Evolutionary conservation across 2,888 invertebrate genomes (phyloP), one percentile per base, ranked within the genome.

Genomic region (Megastigmus dorsalis): DNA sequence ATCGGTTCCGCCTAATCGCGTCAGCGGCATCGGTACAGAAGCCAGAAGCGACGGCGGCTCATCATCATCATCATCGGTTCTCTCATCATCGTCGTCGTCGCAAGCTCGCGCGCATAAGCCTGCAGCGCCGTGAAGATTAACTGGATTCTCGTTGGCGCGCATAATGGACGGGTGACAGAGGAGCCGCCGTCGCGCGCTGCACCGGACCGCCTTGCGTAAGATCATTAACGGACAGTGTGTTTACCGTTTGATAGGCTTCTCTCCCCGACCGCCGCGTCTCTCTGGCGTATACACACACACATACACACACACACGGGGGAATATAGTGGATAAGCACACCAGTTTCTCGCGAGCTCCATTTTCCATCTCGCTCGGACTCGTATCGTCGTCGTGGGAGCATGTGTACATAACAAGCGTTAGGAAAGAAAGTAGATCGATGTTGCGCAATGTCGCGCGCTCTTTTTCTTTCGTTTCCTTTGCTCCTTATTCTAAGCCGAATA

Each of bases 391-490:
- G n/a, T n/a, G n/a, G n/a, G n/a, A n/a, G n/a, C n/a, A n/a, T n/a
- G n/a, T n/a, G n/a, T n/a, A n/a, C n/a, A n/a, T n/a, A n/a, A n/a
- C n/a, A n/a, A n/a, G n/a, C n/a, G n/a, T n/a, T n/a, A n/a, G 30
- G 63, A 50, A 71, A 63, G 57, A 48, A 65, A 57, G 63, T 33
- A 67, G 75, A 30, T 43, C 45, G 36, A 13, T 18, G 48, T 68
- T 68, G 55, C 45, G 57, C 48, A 68, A 68, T 45, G n/a, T n/a
- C n/a, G n/a, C n/a, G n/a, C n/a, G n/a, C n/a, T n/a, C n/a, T n/a
- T n/a, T n/a, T n/a, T n/a, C 28, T 6, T 23, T 10, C 1, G 52
- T 5, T 6, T 15, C 3, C 18, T 1, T 10, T 9, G 15, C 33
- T 20, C 23, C 23, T 62, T 62, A 20, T 38, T 43, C 38, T 28